Evolutionary conservation across 2,113 vertebrate genomes (phyloP).

Genomic region (Tichodroma muraria): DNA sequence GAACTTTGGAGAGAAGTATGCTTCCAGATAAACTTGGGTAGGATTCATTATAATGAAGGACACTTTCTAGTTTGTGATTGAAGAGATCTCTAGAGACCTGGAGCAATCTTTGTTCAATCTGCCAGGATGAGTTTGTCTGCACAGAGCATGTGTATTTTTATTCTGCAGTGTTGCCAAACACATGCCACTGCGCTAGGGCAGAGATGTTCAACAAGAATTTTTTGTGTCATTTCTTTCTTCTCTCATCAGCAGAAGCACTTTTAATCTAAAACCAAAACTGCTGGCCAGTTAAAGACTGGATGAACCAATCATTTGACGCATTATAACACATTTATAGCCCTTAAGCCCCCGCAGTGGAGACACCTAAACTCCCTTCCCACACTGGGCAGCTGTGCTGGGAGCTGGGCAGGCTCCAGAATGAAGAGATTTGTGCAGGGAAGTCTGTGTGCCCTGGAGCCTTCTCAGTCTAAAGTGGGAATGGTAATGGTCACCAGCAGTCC

Average conservation of each 20-base stretch:
- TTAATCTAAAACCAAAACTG: not conserved
- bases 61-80: not conserved
- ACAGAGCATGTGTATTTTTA: constrained; percentile 9
- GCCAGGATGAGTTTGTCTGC: constrained; percentile 39
- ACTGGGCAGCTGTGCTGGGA: not conserved
- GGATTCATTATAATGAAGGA: constrained; percentile 14
- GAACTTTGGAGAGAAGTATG: not conserved
- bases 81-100: not conserved
- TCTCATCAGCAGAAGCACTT: not conserved
- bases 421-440: not conserved
- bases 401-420: not conserved
- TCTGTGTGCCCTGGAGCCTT: not conserved
- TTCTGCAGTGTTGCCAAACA: constrained; percentile 13
- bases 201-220: not conserved
- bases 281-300: not conserved
- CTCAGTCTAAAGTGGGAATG: not conserved
- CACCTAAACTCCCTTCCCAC: not conserved
- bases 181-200: not conserved
- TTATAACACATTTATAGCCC: not conserved
- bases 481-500: not conserved
- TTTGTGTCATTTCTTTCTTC: not conserved
- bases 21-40: not conserved
- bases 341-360: not conserved
- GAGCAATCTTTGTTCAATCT: constrained; percentile 2
- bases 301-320: not conserved